Evolutionary conservation across 2,888 invertebrate genomes (phyloP).

Genomic region (Abscondita cerata): DNA sequence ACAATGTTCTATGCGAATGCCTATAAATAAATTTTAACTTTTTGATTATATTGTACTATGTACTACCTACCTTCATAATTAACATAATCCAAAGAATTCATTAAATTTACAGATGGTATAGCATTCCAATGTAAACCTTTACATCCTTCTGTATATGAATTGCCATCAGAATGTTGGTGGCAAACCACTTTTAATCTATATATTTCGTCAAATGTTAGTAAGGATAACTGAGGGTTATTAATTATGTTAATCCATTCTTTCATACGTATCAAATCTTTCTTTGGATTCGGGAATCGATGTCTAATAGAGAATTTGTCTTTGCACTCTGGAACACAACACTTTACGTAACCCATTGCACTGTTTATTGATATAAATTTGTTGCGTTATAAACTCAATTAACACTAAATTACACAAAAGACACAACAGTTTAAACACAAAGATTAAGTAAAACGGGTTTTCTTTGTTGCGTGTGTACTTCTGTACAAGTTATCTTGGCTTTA

Average conservation of each 20-base stretch:
- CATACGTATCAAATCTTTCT: conserved; percentile 3
- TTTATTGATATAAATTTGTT: too few species aligned
- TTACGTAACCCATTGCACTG: conserved; percentile 3
- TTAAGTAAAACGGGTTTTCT: too few species aligned
- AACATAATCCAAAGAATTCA: not conserved
- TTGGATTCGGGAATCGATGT: conserved; percentile 4
- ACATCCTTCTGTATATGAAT: conserved; percentile 1
- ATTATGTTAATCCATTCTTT: conserved; percentile 5
- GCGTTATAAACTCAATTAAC: too few species aligned
- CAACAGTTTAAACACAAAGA: too few species aligned
- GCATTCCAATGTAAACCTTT: conserved; percentile 4
- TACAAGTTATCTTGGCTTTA: too few species aligned
- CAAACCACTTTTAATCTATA: conserved; percentile 8
- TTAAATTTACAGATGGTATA: not conserved
- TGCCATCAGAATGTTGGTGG: not conserved
- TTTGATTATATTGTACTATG: not conserved
- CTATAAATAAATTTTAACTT: not conserved
- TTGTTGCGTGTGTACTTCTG: too few species aligned
- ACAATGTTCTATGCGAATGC: not conserved
- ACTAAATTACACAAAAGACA: too few species aligned
- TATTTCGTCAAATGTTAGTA: conserved; percentile 1
- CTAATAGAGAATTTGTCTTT: conserved; percentile 5
- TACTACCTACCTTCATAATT: not conserved
- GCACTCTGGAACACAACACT: conserved; percentile 5
- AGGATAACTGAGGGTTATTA: conserved; percentile 1